Evolutionary conservation across 2,113 vertebrate genomes (phyloP).

Genomic region (Muntiacus muntjak): DNA sequence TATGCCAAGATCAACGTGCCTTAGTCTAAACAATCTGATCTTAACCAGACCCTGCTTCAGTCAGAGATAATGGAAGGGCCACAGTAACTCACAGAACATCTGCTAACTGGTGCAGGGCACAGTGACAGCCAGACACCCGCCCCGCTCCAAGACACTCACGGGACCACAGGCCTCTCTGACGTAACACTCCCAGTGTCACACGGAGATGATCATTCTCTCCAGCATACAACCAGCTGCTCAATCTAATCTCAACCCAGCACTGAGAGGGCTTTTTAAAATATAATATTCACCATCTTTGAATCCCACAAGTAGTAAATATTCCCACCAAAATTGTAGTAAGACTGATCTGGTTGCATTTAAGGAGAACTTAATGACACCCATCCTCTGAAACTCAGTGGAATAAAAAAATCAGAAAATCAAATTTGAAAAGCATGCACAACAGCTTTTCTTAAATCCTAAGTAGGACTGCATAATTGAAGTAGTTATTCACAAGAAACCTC

Average conservation of each 20-base stretch:
- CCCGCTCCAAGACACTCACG: rapidly evolving
- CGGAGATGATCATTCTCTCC: not conserved
- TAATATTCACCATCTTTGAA: not conserved
- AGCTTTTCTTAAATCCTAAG: not conserved
- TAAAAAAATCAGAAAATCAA: conserved; percentile 40
- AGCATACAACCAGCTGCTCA: not conserved
- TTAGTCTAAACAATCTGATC: conserved; percentile 79
- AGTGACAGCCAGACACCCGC: conserved; percentile 4
- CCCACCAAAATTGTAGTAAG: not conserved
- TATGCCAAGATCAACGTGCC: conserved; percentile 81
- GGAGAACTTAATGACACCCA: not conserved
- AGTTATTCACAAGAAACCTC: not conserved
- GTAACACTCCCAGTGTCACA: not conserved
- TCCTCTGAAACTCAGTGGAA: not conserved
- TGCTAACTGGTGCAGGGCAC: conserved; percentile 65
- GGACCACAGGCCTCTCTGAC: conserved; percentile 2
- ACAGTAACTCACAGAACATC: conserved; percentile 75
- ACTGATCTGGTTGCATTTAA: not conserved
- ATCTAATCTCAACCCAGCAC: not conserved
- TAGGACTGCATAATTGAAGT: not conserved
- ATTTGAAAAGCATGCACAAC: not conserved
- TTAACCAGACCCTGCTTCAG: conserved; percentile 76
- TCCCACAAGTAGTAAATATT: conserved; percentile 4
- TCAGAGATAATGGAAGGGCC: conserved; percentile 77
- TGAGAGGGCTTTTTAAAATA: not conserved